A percentile compares a stretch with the other conserved stretches of the same genome.
These are phyloP conservation scores for Saguinus imperator DNA, from an alignment of 2,113 vertebrate genomes.

Conservation along the genomic window DNA sequence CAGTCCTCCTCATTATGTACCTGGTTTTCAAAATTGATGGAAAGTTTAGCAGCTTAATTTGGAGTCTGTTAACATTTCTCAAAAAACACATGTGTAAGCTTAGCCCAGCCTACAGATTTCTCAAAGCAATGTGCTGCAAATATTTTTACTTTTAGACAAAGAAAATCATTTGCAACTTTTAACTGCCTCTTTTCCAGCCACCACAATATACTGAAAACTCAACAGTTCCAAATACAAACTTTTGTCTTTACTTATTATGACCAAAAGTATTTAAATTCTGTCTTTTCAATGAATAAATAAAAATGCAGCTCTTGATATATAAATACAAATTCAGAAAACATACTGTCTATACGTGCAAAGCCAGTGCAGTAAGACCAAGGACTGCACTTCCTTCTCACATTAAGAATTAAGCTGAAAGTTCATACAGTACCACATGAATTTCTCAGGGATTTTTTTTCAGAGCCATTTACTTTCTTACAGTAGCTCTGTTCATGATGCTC, in stretches of 20 bases:
- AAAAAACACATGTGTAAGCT: neutral
- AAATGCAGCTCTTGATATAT: neutral
- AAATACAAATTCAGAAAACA: neutral
- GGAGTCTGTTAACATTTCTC: neutral
- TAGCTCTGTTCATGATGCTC: constrained; percentile 24
- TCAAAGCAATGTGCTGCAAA: neutral
- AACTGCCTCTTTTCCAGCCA: neutral
- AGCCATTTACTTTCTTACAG: neutral
- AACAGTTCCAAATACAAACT: neutral
- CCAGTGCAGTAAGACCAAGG: neutral
- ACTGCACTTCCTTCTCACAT: neutral
- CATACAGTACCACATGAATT: neutral
- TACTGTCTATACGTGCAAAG: neutral
- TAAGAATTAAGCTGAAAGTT: constrained; percentile 40
- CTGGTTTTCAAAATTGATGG: neutral
- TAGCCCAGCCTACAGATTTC: neutral
- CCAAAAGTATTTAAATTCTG: neutral
- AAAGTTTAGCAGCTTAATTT: neutral
- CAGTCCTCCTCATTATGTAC: neutral
- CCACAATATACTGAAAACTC: neutral
- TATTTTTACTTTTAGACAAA: neutral
- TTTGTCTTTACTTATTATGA: neutral
- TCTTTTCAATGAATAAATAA: neutral
- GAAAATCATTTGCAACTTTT: neutral
- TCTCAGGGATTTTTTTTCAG: neutral